Evolutionary conservation across 2,113 vertebrate genomes (phyloP), one percentile per base, ranked within the genome.

Genomic region (Elephantulus edwardii): DNA sequence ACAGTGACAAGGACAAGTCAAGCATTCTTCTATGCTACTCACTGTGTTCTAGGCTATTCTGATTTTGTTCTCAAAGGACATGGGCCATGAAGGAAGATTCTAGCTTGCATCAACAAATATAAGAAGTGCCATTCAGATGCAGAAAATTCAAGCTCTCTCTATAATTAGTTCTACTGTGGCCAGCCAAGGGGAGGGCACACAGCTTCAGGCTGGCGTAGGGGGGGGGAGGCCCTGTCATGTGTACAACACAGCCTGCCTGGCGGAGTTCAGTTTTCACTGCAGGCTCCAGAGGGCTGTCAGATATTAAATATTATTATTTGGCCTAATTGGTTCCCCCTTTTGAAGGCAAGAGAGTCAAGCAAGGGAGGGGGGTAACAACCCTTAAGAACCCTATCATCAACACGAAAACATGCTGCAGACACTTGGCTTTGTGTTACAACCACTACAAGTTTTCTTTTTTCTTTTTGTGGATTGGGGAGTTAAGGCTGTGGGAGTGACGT

Each of bases 271-370:
- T 86, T 91, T 94, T 91, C 71, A 78, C 86, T 95, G 62, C 60
- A 83, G 82, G 58, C 75, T 95, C 70, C 62, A 1, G 3, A 83
- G 70, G 75, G 42, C 71, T 76, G 40, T 91, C 48, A 91, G 76
- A 80, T 81, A 94, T 92, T 91, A 91, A 92, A 92, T 92, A 91
- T 94, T 92, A 82, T 86, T 91, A 95, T 94, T 94, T 91, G 91
- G 26, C 10, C 60, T 95, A 93, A 95, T 89, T 95, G 64, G 19
- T 62, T 80, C 28, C 24, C 86, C 26, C 54, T 93, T n/a, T 93
- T 78, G 79, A 91, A 80, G 87, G 54, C 70, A 91, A 92, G 54
- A 71, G 44, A 93, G 62, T 44, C 42, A 77, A 76, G 80, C 83
- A 14, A 30, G 35, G 10, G 30, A 66, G n/a, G 38, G 64, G 64